phyloP scores from a whole-genome alignment of 2,888 invertebrate species.

The Clistopyga incitator region DNA sequence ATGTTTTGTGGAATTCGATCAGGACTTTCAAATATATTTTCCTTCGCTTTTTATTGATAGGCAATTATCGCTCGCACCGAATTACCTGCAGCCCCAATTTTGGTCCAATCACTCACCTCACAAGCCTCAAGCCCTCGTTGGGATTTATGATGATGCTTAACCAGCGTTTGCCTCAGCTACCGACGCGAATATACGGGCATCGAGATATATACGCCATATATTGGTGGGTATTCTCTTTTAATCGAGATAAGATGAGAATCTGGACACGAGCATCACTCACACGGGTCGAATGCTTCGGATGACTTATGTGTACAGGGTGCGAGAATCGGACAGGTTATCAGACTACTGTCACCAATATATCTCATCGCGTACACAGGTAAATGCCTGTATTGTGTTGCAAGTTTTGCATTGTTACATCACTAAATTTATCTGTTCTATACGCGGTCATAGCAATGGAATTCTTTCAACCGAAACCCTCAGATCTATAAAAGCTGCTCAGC shows the following conservation, averaged over 20 bases:
- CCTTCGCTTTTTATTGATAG: conserved; percentile 26
- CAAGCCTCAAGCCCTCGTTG: background rate
- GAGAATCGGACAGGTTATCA: background rate
- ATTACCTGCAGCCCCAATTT: conserved; percentile 45
- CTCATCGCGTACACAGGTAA: background rate
- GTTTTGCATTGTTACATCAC: background rate
- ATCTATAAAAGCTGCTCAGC: background rate
- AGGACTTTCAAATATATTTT: background rate
- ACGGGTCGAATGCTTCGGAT: background rate
- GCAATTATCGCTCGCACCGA: conserved; percentile 44
- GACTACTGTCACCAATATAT: conserved; percentile 1
- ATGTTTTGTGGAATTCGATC: background rate
- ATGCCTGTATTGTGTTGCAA: background rate
- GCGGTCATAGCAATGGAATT: background rate
- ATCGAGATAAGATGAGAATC: conserved; percentile 34
- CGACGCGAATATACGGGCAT: conserved; percentile 33
- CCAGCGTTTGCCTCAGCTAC: conserved; percentile 8
- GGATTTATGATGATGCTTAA: conserved; percentile 29
- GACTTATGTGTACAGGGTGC: background rate
- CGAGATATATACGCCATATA: background rate
- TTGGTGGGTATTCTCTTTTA: background rate
- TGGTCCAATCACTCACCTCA: background rate
- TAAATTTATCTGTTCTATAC: background rate
- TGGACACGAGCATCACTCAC: conserved; percentile 23
- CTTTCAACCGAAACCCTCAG: background rate